phyloP scores from a whole-genome alignment of 2,797 vertebrate genomes.

The Perodicticus potto region DNA sequence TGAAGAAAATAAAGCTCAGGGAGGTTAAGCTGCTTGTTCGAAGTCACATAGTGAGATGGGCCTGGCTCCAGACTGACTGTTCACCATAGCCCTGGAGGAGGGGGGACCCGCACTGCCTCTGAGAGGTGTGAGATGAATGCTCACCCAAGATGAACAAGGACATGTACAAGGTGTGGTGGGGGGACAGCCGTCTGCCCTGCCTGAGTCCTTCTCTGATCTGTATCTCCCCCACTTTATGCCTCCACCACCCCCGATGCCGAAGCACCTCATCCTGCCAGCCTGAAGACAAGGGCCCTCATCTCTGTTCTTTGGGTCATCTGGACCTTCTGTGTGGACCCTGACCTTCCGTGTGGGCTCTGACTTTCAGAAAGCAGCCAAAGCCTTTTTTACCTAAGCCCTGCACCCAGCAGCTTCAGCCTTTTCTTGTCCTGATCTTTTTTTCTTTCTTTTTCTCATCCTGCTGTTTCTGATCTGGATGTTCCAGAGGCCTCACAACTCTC shows the following conservation, averaged over 20 bases:
- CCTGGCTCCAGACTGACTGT: background rate
- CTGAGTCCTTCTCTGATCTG: background rate
- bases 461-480: background rate
- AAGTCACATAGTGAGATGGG: background rate
- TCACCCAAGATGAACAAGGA: too few relatives aligned
- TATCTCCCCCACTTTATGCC: too few relatives aligned
- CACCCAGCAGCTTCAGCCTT: background rate
- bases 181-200: background rate
- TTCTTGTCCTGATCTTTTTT: background rate
- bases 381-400: background rate
- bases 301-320: background rate
- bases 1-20: background rate
- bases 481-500: background rate
- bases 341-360: background rate
- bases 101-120: background rate
- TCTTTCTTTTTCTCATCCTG: background rate
- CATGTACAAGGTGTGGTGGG: rapidly evolving
- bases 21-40: background rate
- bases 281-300: background rate
- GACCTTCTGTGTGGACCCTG: background rate
- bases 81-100: background rate
- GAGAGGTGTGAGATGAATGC: background rate
- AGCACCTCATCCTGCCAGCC: background rate
- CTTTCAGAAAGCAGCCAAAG: background rate
- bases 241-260: background rate